Conservation (phyloP, 2,888 invertebrate species). For the Brenthis hecate region DNA sequence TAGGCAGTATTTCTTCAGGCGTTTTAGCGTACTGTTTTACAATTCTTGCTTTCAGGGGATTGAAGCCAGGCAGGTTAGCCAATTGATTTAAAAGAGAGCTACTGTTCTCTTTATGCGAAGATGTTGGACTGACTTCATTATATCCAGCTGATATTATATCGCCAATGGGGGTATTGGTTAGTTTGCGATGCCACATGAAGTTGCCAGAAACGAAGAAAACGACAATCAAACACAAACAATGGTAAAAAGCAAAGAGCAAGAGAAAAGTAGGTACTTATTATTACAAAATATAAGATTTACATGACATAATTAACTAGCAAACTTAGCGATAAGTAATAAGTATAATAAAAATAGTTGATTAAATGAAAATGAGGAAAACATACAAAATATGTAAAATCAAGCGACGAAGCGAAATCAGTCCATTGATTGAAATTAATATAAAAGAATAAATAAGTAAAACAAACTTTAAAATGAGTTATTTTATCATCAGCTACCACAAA, state of each 20-base stretch:
- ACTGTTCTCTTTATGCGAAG: constrained; percentile 85
- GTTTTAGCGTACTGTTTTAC: constrained; percentile 86
- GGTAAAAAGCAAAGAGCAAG: constrained; percentile 68
- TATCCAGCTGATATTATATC: constrained; percentile 72
- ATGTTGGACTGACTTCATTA: constrained; percentile 80
- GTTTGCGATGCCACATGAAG: constrained; percentile 77
- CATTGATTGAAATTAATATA: constrained; percentile 25
- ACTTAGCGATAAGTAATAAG: constrained; percentile 22
- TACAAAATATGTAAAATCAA: constrained; percentile 32
- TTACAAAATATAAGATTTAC: constrained; percentile 6
- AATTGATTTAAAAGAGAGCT: constrained; percentile 87
- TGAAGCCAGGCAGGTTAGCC: constrained; percentile 86
- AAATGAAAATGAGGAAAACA: constrained; percentile 25
- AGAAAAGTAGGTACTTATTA: constrained; percentile 35
- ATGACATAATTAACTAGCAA: constrained; percentile 33
- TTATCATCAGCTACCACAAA: constrained; percentile 23
- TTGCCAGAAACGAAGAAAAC: constrained; percentile 81
- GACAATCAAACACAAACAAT: constrained; percentile 75
- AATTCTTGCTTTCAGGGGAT: constrained; percentile 86
- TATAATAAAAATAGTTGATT: constrained; percentile 15
- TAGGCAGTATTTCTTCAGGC: constrained; percentile 85
- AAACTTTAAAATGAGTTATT: constrained; percentile 13
- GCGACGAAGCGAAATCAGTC: constrained; percentile 38
- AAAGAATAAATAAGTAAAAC: constrained; percentile 3
- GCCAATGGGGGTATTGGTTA: constrained; percentile 70